phyloP scores from a whole-genome alignment of 2,113 vertebrate species.

The Eudyptes chrysolophus region DNA sequence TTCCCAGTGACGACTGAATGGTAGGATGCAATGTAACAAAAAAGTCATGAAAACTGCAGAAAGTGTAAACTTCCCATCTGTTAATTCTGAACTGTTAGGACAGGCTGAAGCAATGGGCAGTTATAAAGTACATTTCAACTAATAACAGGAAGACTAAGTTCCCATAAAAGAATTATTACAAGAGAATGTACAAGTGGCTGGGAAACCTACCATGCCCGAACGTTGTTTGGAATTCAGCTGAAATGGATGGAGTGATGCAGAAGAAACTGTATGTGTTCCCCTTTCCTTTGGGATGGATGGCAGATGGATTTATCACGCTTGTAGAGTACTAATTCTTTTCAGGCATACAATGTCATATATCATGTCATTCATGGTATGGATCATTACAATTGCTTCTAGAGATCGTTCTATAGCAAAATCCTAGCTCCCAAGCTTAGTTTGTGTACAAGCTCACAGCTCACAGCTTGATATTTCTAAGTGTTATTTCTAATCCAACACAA shows the following conservation, averaged over 20 bases:
- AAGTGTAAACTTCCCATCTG: background rate
- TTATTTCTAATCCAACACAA: background rate
- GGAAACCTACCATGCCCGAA: background rate
- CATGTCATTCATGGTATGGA: background rate
- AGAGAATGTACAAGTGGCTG: background rate
- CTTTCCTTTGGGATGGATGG: background rate
- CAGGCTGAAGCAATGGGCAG: background rate
- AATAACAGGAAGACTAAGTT: background rate
- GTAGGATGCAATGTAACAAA: conserved; percentile 12
- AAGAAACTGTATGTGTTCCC: background rate
- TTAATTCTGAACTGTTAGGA: background rate
- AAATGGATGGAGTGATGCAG: background rate
- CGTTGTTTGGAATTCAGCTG: background rate
- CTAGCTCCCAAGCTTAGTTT: background rate
- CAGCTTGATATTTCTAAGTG: background rate
- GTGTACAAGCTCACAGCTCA: background rate
- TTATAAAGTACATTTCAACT: background rate
- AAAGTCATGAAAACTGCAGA: background rate
- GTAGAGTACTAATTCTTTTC: background rate
- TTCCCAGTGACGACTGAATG: background rate
- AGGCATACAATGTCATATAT: background rate
- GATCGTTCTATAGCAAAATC: background rate
- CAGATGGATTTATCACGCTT: background rate
- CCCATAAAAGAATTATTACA: background rate
- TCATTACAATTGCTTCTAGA: background rate